Conservation (phyloP, 2,888 invertebrate species). For the Ctena decussata region DNA sequence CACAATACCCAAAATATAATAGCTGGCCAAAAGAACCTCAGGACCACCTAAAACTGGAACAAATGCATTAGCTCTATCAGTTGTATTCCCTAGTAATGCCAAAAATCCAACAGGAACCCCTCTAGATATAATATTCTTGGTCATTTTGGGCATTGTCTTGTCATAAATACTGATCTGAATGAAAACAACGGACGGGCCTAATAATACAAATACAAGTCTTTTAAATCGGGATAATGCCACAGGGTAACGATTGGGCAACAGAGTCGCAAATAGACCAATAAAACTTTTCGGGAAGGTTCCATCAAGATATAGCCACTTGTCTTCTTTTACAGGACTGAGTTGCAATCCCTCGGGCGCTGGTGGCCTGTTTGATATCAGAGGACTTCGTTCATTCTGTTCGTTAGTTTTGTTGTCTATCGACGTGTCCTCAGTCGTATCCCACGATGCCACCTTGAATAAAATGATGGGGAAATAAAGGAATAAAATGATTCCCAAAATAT, state of each 20-base stretch:
- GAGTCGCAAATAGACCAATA: background rate
- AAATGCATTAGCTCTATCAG: background rate
- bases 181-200: background rate
- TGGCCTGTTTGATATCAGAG: background rate
- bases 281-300: background rate
- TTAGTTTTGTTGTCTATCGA: background rate
- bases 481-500: constrained; percentile 9
- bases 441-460: background rate
- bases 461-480: constrained; percentile 3
- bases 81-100: background rate
- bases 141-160: background rate
- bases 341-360: background rate
- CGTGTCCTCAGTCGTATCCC: background rate
- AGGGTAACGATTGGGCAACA: background rate
- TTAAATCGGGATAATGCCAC: background rate
- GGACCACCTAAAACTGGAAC: background rate
- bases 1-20: background rate
- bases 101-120: constrained; percentile 2
- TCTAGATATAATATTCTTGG: background rate
- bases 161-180: background rate
- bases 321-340: background rate
- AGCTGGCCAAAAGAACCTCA: background rate
- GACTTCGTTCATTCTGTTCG: background rate
- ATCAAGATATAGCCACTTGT: background rate
- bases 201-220: background rate